These are phyloP conservation scores for Nycteola revayana DNA, from an alignment of 2,888 invertebrate genomes.

Conservation along the genomic window DNA sequence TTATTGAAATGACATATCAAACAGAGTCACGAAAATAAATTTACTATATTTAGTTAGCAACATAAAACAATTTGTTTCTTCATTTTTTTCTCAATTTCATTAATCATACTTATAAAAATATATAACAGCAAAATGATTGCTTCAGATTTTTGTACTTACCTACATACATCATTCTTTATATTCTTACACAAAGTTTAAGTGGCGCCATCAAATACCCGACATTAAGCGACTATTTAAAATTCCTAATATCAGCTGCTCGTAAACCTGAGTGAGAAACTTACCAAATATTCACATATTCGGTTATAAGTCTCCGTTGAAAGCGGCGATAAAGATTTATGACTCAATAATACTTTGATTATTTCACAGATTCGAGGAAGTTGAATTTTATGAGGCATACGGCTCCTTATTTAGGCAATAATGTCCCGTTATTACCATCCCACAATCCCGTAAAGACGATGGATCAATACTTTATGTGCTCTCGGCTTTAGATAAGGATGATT, in stretches of 20 bases:
- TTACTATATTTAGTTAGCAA: too few species aligned
- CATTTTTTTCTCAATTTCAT: neutral
- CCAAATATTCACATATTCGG: constrained; percentile 67
- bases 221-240: constrained; percentile 16
- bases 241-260: constrained; percentile 28
- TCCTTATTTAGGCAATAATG: constrained; percentile 70
- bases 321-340: constrained; percentile 72
- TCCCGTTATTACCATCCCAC: constrained; percentile 52
- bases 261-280: constrained; percentile 55
- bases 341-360: constrained; percentile 77
- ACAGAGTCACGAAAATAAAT: too few species aligned
- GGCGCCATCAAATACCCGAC: too few species aligned
- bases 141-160: neutral
- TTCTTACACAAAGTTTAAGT: neutral
- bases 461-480: constrained; percentile 44
- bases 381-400: constrained; percentile 68
- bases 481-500: constrained; percentile 26
- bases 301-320: constrained; percentile 47
- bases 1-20: too few species aligned
- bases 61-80: neutral
- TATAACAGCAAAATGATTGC: neutral
- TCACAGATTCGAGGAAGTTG: constrained; percentile 71
- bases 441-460: constrained; percentile 43
- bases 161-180: neutral
- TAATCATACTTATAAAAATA: neutral